Evolutionary conservation across 2,888 invertebrate species (phyloP), one percentile per base, ranked within the genome.

Genomic region (Catonia carolina): DNA sequence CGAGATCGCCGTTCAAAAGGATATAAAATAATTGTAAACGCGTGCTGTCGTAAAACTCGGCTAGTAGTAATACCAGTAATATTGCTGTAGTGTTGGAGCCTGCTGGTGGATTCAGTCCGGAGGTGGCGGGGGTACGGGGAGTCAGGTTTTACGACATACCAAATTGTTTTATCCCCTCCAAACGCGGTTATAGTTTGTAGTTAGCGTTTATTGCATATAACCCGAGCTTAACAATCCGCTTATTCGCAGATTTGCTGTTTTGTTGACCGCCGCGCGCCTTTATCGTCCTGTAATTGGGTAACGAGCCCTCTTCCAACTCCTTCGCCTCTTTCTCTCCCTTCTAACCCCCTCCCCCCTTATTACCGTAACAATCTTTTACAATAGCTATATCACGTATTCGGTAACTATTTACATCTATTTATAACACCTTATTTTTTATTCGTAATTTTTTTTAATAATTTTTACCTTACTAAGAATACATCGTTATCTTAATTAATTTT

Each of bases 131-230:
- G 49, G 39, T 20, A 12, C 22, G 37, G 35, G 20, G 42, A 42
- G 42, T 18, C 18, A 27, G 52, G 36, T 22, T 57, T 57, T 57
- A 57, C 49, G 53, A 39, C 35, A 39, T 31, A 48, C 57, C 57
- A 57, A 57, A 57, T 57, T 57, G 57, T 57, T 57, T 57, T 57
- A 57, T 57, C 57, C 57, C 57, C 57, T 49, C 53, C 53, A 33
- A 22, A n/a, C 45, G 45, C 45, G 45, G 23, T 45, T 53, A 52
- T 57, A 57, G 57, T 57, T 57, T 53, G 57, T 57, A 57, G 57
- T 57, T 57, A 57, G 57, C 57, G 57, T 57, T 57, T 57, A 57
- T 57, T 53, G 57, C 53, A 53, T 57, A 57, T 57, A 57, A 57
- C 53, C 53, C 31, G 23, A 36, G 53, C 57, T 53, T 56, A 55